phyloP scores from a whole-genome alignment of 2,797 vertebrate species.

The Triplophysa yarkandensis region DNA sequence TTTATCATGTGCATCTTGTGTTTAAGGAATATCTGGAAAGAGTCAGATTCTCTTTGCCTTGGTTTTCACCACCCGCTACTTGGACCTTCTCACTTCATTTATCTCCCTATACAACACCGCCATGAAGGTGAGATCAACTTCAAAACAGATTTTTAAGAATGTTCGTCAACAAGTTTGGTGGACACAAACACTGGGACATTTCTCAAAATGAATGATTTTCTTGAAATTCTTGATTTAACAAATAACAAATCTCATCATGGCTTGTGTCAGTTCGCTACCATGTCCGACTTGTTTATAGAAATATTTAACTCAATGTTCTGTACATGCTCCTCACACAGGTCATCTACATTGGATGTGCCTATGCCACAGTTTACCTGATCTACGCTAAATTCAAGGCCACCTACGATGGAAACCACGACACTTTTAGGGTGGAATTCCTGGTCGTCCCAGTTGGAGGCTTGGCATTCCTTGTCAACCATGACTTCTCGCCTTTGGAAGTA shows the following conservation, averaged over 20 bases:
- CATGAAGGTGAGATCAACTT: constrained; percentile 88
- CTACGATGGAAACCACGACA: constrained; percentile 96
- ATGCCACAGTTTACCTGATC: constrained; percentile 94
- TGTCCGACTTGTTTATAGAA: too few relatives aligned
- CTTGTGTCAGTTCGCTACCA: too few relatives aligned
- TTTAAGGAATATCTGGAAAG: constrained; percentile 96
- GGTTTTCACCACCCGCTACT: constrained; percentile 97
- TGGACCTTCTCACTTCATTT: constrained; percentile 97
- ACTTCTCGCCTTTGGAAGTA: constrained; percentile 96
- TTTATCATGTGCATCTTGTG: constrained; percentile 26
- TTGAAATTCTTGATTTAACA: too few relatives aligned
- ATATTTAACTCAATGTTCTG: not conserved
- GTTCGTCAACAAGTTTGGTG: too few relatives aligned
- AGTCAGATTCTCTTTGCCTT: constrained; percentile 97
- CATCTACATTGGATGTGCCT: constrained; percentile 92
- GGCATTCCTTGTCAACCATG: constrained; percentile 94
- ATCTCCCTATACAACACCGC: constrained; percentile 97
- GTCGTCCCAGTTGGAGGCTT: constrained; percentile 93
- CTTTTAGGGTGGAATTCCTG: constrained; percentile 94
- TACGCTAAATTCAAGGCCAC: constrained; percentile 97
- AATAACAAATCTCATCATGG: not conserved
- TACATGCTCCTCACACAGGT: constrained; percentile 69
- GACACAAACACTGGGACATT: too few relatives aligned
- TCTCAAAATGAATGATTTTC: too few relatives aligned
- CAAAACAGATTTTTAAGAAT: too few relatives aligned